phyloP scores from a whole-genome alignment of 2,888 invertebrate genomes.

The Coleophora flavipennella region DNA sequence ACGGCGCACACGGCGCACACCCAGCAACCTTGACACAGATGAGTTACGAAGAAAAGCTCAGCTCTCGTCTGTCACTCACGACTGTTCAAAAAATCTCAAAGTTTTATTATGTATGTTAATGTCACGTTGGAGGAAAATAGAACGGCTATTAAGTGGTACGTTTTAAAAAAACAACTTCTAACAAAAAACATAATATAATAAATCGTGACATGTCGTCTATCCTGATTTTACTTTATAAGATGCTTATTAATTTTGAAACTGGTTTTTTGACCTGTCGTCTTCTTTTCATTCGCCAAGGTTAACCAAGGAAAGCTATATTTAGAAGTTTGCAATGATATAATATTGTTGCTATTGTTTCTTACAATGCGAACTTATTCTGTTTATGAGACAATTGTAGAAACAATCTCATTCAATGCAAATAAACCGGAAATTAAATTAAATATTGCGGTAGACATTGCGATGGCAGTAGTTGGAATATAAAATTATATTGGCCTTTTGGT shows the following conservation, averaged over 20 bases:
- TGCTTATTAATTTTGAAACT: not conserved
- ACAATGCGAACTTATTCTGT: conserved; percentile 18
- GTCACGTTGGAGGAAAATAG: conserved; percentile 37
- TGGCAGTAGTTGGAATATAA: conserved; percentile 7
- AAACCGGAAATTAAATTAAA: conserved; percentile 45
- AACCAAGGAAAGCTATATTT: conserved; percentile 21
- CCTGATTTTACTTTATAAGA: no score
- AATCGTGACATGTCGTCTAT: no score
- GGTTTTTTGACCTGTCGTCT: conserved; percentile 2
- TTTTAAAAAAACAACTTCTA: no score
- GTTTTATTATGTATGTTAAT: conserved; percentile 33
- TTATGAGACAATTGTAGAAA: conserved; percentile 23
- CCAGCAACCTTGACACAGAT: conserved; percentile 45
- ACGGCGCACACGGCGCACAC: no score
- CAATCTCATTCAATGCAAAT: conserved; percentile 51
- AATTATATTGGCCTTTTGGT: conserved; percentile 7
- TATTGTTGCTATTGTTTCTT: conserved; percentile 22
- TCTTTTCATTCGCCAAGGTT: conserved; percentile 8
- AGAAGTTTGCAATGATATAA: conserved; percentile 17
- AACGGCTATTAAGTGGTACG: conserved; percentile 22
- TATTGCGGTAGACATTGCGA: conserved; percentile 20
- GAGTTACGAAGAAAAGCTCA: conserved; percentile 26
- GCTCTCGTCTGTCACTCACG: conserved; percentile 25
- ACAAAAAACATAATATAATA: no score
- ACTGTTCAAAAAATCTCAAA: conserved; percentile 30